Evolutionary conservation across 2,113 vertebrate species (phyloP).

Genomic region (Sclerurus mexicanus): DNA sequence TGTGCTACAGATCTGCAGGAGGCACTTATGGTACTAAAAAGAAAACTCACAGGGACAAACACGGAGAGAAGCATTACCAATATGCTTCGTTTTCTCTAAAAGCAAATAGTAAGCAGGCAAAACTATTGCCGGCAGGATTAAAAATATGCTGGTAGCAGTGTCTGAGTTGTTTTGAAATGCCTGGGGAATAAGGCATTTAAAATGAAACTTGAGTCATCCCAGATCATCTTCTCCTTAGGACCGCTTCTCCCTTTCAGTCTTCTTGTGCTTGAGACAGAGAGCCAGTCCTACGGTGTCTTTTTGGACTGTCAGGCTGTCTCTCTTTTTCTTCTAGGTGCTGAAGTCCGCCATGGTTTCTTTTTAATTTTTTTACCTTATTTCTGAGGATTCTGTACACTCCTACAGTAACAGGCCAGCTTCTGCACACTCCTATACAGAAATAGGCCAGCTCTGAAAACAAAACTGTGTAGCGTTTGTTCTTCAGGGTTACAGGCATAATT

Average conservation of each 20-base stretch:
- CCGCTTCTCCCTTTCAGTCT: background rate
- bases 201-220: background rate
- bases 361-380: background rate
- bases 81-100: conserved; percentile 3
- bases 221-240: background rate
- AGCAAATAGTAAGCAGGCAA: background rate
- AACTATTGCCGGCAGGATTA: background rate
- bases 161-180: background rate
- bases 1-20: background rate
- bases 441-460: background rate
- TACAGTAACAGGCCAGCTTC: background rate
- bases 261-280: background rate
- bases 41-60: background rate
- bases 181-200: background rate
- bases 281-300: background rate
- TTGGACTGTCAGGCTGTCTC: background rate
- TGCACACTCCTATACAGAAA: background rate
- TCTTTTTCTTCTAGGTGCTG: background rate
- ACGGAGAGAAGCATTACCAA: background rate
- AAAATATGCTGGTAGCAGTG: background rate
- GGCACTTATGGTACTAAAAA: background rate
- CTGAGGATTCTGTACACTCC: background rate
- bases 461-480: background rate
- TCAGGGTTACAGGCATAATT: background rate
- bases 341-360: background rate